Percentiles rank a stretch among this genome's conserved stretches.
These are phyloP conservation scores for Ypsolopha scabrella DNA, from an alignment of 2,888 invertebrate species.

Conservation along the genomic window DNA sequence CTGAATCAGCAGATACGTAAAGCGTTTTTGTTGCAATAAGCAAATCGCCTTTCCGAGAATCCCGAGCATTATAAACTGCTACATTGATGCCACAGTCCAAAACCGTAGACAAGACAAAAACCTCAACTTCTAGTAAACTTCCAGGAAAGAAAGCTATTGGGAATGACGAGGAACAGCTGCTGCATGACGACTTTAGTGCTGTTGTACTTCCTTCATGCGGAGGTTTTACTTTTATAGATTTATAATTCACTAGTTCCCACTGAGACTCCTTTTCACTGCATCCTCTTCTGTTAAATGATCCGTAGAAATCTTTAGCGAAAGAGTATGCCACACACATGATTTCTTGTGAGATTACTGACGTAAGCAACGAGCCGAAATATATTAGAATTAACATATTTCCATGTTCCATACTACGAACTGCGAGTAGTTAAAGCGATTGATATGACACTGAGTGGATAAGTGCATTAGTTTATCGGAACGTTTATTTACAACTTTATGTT, in stretches of 20 bases:
- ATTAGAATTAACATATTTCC: background rate
- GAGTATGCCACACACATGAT: slow-evolving; percentile 15
- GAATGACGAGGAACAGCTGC: slow-evolving; percentile 19
- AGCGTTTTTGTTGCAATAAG: too few relatives aligned
- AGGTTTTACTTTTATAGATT: slow-evolving; percentile 3
- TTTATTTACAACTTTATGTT: too few relatives aligned
- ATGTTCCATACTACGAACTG: background rate
- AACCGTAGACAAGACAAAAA: slow-evolving; percentile 13
- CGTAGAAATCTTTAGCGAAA: slow-evolving; percentile 12
- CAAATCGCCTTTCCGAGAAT: too few relatives aligned
- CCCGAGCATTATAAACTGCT: slow-evolving; percentile 6
- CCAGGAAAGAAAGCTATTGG: slow-evolving; percentile 14
- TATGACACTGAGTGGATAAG: background rate
- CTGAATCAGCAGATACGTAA: too few relatives aligned
- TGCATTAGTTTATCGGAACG: too few relatives aligned
- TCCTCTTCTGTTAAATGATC: slow-evolving; percentile 10
- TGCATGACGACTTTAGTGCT: slow-evolving; percentile 12
- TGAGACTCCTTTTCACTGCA: slow-evolving; percentile 9
- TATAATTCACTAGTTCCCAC: slow-evolving; percentile 13
- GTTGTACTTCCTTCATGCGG: slow-evolving; percentile 6
- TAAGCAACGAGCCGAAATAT: background rate
- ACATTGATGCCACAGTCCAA: slow-evolving; percentile 16
- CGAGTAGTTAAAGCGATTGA: background rate
- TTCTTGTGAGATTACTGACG: slow-evolving; percentile 1
- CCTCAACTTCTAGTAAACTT: slow-evolving; percentile 15